These are phyloP conservation scores for Budorcas taxicolor DNA, from an alignment of 2,113 vertebrate species.

Conservation along the genomic window DNA sequence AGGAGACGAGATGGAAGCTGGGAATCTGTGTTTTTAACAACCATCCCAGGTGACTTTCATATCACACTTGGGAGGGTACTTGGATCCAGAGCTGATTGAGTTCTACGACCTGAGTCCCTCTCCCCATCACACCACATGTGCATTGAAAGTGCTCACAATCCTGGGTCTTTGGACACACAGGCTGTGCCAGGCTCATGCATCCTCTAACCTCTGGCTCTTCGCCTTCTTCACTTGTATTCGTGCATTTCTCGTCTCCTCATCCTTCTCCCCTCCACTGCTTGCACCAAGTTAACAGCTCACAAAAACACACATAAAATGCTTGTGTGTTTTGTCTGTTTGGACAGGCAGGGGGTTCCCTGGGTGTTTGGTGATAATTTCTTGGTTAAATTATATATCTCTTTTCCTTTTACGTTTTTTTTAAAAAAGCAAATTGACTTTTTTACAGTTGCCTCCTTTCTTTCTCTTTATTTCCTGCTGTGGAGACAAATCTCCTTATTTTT, in stretches of 20 bases:
- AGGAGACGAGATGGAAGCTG: background rate
- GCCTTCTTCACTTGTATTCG: background rate
- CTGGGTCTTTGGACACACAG: no score
- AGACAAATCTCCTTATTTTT: slow-evolving; percentile 68
- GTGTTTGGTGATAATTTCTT: slow-evolving; percentile 74
- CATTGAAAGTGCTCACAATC: no score
- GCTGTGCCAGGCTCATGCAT: rapidly evolving
- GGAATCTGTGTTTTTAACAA: background rate
- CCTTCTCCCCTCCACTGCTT: background rate
- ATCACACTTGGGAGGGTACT: background rate
- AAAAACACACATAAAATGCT: background rate
- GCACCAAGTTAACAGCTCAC: background rate
- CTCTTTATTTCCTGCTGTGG: slow-evolving; percentile 74
- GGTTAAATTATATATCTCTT: slow-evolving; percentile 65
- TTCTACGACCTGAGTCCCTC: background rate
- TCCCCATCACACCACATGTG: rapidly evolving
- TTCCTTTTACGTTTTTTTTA: slow-evolving; percentile 26
- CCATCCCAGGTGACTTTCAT: background rate
- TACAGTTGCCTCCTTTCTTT: slow-evolving; percentile 47
- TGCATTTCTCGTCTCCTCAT: background rate
- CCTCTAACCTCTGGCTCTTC: rapidly evolving
- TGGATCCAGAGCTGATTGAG: background rate
- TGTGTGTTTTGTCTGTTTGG: slow-evolving; percentile 42
- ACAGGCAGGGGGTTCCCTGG: slow-evolving; percentile 61
- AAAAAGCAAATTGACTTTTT: slow-evolving; percentile 72